phyloP scores from a whole-genome alignment of 2,797 vertebrate species.

The Cottoperca gobio region DNA sequence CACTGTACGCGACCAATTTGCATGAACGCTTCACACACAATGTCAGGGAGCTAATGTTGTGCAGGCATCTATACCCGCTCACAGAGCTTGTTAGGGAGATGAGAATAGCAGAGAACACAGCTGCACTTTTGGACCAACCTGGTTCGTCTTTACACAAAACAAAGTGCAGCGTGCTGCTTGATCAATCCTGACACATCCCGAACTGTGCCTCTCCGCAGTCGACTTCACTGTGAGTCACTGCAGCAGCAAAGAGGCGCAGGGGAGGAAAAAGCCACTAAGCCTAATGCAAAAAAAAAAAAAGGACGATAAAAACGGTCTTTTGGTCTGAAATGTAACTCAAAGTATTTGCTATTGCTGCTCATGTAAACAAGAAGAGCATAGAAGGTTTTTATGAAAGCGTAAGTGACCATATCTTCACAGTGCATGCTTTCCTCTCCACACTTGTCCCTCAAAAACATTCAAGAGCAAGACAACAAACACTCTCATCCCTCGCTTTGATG shows the following conservation, averaged over 20 bases:
- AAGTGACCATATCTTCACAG: too few relatives aligned
- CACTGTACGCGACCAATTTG: too few relatives aligned
- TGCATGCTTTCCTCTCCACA: not conserved
- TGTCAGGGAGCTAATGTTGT: too few relatives aligned
- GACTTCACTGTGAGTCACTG: conserved; percentile 48
- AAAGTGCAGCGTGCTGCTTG: conserved; percentile 27
- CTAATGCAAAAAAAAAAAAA: conserved; percentile 12
- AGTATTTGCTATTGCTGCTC: conserved; percentile 17
- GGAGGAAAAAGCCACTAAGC: conserved; percentile 39
- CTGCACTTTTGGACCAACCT: conserved; percentile 38
- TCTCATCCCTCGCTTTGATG: not conserved
- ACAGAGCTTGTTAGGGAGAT: conserved; percentile 29
- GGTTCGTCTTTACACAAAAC: conserved; percentile 43
- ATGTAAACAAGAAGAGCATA: too few relatives aligned
- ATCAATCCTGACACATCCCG: conserved; percentile 53
- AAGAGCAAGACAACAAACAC: too few relatives aligned
- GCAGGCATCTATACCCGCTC: too few relatives aligned
- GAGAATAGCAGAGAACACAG: conserved; percentile 32
- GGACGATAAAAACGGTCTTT: not conserved
- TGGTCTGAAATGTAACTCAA: not conserved
- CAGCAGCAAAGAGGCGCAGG: conserved; percentile 30
- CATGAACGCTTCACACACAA: too few relatives aligned
- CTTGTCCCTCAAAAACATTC: too few relatives aligned
- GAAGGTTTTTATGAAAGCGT: too few relatives aligned
- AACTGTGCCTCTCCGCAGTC: conserved; percentile 44